phyloP scores from a whole-genome alignment of 2,797 vertebrate genomes.

The Aselliscus stoliczkanus region DNA sequence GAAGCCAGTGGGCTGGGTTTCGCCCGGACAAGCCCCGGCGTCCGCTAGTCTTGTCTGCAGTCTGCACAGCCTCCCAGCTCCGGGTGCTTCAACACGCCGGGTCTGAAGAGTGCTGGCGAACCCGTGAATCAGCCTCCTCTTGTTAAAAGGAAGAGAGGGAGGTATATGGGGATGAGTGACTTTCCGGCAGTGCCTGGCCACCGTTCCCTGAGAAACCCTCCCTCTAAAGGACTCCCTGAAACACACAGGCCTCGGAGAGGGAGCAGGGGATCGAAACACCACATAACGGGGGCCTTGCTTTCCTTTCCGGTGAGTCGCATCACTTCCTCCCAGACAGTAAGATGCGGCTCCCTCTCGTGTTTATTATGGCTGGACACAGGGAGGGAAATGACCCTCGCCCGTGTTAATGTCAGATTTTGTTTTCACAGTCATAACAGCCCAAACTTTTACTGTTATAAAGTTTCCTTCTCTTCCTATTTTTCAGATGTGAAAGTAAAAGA shows the following conservation, averaged over 20 bases:
- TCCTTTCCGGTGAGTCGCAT: too few species aligned
- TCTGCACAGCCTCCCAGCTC: accelerated
- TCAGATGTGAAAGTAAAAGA: constrained; percentile 76
- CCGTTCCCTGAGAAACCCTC: neutral
- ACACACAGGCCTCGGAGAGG: too few species aligned
- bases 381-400: neutral
- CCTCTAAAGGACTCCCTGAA: neutral
- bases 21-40: too few species aligned
- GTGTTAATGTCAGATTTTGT: neutral
- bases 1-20: too few species aligned
- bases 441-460: accelerated
- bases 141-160: too few species aligned
- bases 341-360: too few species aligned
- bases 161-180: neutral
- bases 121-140: neutral
- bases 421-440: neutral
- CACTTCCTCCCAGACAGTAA: too few species aligned
- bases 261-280: too few species aligned
- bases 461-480: neutral
- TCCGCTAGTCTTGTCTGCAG: neutral
- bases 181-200: neutral
- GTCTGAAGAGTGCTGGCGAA: neutral
- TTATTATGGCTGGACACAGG: accelerated
- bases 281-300: too few species aligned
- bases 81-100: accelerated